Evolutionary conservation across 2,113 vertebrate genomes (phyloP).

Genomic region (Morphnarchus princeps): DNA sequence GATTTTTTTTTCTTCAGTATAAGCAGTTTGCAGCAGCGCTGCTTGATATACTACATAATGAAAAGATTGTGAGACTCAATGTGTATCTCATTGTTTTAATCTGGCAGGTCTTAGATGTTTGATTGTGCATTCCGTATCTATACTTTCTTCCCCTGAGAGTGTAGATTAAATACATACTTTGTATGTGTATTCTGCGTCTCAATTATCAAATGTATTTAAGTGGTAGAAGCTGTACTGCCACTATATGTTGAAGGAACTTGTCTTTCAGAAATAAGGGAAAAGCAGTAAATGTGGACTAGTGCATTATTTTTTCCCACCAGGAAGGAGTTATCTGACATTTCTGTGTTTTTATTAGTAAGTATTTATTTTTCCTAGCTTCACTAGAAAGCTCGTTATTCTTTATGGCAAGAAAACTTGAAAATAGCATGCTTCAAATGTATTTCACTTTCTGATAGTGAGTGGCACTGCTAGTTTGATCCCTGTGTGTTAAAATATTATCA

Average conservation of each 20-base stretch:
- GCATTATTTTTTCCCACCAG: not conserved
- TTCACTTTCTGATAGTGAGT: constrained; percentile 17
- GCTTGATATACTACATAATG: not conserved
- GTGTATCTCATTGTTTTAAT: not conserved
- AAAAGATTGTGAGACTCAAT: not conserved
- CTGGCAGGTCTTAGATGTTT: not conserved
- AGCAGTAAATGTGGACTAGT: not conserved
- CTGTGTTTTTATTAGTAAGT: not conserved
- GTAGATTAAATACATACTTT: not conserved
- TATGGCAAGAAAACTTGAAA: constrained; percentile 2
- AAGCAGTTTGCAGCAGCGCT: not conserved
- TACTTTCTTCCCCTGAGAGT: not conserved
- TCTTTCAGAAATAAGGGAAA: not conserved
- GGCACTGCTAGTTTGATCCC: constrained; percentile 8
- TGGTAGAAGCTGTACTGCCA: not conserved
- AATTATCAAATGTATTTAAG: not conserved
- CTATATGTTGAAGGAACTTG: not conserved
- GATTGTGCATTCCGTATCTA: not conserved
- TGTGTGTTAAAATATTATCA: constrained; percentile 1
- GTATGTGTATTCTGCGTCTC: not conserved
- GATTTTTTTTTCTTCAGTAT: not conserved
- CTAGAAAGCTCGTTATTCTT: not conserved
- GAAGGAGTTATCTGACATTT: not conserved
- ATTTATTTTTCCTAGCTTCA: not conserved
- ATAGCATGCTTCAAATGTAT: not conserved